phyloP scores from a whole-genome alignment of 2,888 invertebrate species.

The Ochlodes sylvanus region DNA sequence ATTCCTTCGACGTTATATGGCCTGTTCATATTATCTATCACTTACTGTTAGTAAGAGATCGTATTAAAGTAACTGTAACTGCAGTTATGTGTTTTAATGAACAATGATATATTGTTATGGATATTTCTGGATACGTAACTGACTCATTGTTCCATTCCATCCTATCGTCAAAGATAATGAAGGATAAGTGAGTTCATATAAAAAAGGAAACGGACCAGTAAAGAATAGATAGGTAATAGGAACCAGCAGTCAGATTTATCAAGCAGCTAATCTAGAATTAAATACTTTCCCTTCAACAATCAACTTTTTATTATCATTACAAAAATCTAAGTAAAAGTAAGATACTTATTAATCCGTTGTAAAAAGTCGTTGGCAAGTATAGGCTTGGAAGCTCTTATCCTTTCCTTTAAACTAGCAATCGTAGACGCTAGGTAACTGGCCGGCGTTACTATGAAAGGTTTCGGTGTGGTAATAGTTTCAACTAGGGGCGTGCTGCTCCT shows the following conservation, averaged over 20 bases:
- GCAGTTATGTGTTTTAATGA: no score
- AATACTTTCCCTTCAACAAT: background rate
- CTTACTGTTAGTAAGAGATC: no score
- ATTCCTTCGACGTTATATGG: no score
- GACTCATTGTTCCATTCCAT: no score
- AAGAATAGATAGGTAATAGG: background rate
- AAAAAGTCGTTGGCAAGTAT: slow-evolving; percentile 66
- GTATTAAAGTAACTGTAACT: no score
- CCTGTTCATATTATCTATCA: no score
- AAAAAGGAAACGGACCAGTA: no score
- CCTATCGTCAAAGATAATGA: no score
- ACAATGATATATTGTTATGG: no score
- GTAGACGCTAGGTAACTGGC: slow-evolving; percentile 63
- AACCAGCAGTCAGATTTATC: background rate
- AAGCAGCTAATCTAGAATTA: background rate
- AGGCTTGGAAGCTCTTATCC: slow-evolving; percentile 61
- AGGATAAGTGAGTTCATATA: no score
- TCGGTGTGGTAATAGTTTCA: slow-evolving; percentile 36
- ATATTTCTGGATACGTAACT: no score
- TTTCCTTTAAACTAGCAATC: slow-evolving; percentile 64
- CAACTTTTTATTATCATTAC: background rate
- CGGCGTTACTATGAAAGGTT: slow-evolving; percentile 43
- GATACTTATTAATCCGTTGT: slow-evolving; percentile 73
- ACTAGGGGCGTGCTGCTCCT: slow-evolving; percentile 46
- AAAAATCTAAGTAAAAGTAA: slow-evolving; percentile 55